Conservation (phyloP, 2,113 vertebrate species). For the Nycticorax nycticorax region DNA sequence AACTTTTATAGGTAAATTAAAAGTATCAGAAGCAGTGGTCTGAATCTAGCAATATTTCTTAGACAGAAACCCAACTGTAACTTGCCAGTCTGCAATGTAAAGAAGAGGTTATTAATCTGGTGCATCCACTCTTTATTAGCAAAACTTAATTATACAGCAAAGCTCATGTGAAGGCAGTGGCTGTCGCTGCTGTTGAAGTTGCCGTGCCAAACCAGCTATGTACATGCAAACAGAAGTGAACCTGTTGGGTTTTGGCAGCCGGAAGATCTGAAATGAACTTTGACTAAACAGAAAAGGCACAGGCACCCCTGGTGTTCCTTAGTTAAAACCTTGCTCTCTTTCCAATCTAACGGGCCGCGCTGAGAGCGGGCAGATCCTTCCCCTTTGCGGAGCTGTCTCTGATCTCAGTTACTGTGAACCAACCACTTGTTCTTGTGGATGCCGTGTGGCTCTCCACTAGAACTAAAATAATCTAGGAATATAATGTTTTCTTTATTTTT, state of each 20-base stretch:
- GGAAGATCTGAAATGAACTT: neutral
- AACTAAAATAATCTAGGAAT: neutral
- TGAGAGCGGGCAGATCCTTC: neutral
- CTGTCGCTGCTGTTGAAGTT: neutral
- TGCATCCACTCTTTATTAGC: neutral
- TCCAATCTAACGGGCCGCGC: neutral
- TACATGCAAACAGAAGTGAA: neutral
- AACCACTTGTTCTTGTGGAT: neutral
- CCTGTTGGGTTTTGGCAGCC: neutral
- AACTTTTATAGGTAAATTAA: neutral
- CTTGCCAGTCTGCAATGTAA: neutral
- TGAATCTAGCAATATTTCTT: neutral
- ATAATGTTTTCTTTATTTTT: neutral
- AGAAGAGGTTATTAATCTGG: neutral
- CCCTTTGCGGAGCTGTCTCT: neutral
- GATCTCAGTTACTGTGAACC: neutral
- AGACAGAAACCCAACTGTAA: neutral
- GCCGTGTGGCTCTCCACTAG: neutral
- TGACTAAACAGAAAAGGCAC: neutral
- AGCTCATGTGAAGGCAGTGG: neutral
- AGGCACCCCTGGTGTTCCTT: neutral
- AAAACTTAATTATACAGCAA: neutral
- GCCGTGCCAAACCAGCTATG: neutral
- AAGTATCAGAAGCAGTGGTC: neutral
- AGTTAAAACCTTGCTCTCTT: neutral